These are phyloP conservation scores for Gryllus longicercus DNA, from an alignment of 2,888 invertebrate genomes.

Conservation along the genomic window DNA sequence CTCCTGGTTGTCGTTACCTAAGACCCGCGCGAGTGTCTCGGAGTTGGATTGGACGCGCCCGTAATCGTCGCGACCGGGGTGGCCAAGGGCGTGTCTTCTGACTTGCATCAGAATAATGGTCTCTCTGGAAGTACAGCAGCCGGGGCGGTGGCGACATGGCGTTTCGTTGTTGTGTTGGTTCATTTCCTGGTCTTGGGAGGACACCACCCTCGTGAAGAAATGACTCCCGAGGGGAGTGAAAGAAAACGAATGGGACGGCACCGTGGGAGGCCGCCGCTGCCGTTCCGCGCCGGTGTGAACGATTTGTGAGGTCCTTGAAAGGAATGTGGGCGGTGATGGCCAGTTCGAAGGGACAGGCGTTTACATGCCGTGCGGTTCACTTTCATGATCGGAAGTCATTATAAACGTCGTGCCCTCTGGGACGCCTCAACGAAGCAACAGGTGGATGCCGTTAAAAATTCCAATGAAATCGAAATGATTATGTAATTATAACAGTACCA, in stretches of 20 bases:
- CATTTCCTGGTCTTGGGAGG: too few relatives aligned
- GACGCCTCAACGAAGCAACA: not conserved
- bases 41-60: too few relatives aligned
- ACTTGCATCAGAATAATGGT: too few relatives aligned
- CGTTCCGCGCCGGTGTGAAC: not conserved
- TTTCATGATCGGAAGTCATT: constrained; percentile 11
- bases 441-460: not conserved
- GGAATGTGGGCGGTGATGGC: not conserved
- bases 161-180: too few relatives aligned
- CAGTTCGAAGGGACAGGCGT: not conserved
- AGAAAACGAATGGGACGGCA: not conserved
- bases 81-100: too few relatives aligned
- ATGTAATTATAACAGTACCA: too few relatives aligned
- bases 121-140: too few relatives aligned
- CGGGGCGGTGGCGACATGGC: too few relatives aligned
- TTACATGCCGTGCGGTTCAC: not conserved
- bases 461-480: too few relatives aligned
- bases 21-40: too few relatives aligned
- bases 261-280: not conserved
- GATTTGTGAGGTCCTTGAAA: constrained; percentile 11
- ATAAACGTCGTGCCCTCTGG: not conserved
- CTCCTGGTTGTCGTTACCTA: too few relatives aligned
- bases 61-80: too few relatives aligned
- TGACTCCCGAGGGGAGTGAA: not conserved
- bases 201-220: not conserved